phyloP scores from a whole-genome alignment of 2,888 invertebrate genomes.

The Lathronympha strigana region DNA sequence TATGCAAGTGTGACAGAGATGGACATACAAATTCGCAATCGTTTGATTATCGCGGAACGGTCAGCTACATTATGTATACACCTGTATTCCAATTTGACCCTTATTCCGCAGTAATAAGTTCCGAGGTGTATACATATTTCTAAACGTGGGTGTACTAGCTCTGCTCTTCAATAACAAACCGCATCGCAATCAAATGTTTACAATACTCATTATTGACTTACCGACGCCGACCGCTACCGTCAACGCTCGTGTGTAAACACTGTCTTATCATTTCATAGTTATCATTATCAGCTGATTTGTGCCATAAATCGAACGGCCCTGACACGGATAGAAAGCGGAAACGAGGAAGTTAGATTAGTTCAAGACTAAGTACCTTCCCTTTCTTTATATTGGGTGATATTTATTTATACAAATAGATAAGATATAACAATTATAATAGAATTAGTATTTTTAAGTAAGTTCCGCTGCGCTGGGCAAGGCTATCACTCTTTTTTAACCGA shows the following conservation, averaged over 20 bases:
- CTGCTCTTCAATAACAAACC: no score
- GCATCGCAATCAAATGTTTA: no score
- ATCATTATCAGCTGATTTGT: slow-evolving; percentile 28
- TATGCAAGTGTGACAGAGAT: no score
- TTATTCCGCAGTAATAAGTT: no score
- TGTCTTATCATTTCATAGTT: slow-evolving; percentile 13
- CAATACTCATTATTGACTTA: no score
- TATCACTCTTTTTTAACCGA: no score
- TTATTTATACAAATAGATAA: background rate
- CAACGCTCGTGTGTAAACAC: slow-evolving; percentile 24
- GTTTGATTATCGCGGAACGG: no score
- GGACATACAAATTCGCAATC: no score
- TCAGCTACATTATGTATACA: no score
- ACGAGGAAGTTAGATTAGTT: background rate
- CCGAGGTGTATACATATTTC: no score
- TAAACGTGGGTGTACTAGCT: no score
- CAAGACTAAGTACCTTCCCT: background rate
- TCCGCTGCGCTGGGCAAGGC: background rate
- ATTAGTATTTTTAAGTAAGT: background rate
- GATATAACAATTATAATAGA: background rate
- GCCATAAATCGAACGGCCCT: slow-evolving; percentile 24
- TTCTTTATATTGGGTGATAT: background rate
- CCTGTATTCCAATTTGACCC: no score
- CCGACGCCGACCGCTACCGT: slow-evolving; percentile 12
- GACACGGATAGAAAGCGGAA: slow-evolving; percentile 28